Conservation (phyloP, 2,888 invertebrate species). For the Meta bourneti region DNA sequence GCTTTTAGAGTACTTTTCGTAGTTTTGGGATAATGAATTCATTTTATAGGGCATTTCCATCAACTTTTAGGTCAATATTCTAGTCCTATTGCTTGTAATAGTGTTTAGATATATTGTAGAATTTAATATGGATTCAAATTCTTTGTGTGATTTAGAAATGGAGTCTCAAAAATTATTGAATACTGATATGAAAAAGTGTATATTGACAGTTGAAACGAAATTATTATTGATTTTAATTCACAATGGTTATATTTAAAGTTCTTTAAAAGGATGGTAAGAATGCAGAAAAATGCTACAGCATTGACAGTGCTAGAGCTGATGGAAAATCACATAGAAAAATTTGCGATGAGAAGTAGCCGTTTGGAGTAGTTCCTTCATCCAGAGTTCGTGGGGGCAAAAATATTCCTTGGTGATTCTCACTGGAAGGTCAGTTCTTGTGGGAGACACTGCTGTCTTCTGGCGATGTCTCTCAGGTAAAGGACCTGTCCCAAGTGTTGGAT, state of each 20-base stretch:
- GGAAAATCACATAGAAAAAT: constrained; percentile 47
- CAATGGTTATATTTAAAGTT: constrained; percentile 4
- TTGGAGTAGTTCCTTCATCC: neutral
- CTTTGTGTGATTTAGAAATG: too few relatives aligned
- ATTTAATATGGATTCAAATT: too few relatives aligned
- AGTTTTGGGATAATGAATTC: too few relatives aligned
- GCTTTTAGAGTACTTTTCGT: too few relatives aligned
- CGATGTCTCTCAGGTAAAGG: constrained; percentile 80
- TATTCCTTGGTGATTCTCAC: constrained; percentile 15
- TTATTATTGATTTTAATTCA: neutral
- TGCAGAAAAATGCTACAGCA: constrained; percentile 45
- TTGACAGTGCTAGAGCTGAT: constrained; percentile 32
- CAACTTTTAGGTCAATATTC: too few relatives aligned
- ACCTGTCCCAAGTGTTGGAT: constrained; percentile 78
- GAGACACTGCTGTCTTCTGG: constrained; percentile 78
- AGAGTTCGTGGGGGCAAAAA: constrained; percentile 2
- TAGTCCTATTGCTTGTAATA: too few relatives aligned
- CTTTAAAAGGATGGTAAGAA: constrained; percentile 40
- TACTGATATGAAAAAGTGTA: too few relatives aligned
- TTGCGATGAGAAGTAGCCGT: constrained; percentile 28
- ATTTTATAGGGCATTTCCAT: too few relatives aligned
- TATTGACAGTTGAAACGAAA: neutral
- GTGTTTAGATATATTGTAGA: too few relatives aligned
- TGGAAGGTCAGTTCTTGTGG: constrained; percentile 59
- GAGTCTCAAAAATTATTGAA: too few relatives aligned